Percentiles rank a stretch among this genome's conserved stretches.
phyloP scores from a whole-genome alignment of 2,797 vertebrate species.

The Alcedo quadribrachys region DNA sequence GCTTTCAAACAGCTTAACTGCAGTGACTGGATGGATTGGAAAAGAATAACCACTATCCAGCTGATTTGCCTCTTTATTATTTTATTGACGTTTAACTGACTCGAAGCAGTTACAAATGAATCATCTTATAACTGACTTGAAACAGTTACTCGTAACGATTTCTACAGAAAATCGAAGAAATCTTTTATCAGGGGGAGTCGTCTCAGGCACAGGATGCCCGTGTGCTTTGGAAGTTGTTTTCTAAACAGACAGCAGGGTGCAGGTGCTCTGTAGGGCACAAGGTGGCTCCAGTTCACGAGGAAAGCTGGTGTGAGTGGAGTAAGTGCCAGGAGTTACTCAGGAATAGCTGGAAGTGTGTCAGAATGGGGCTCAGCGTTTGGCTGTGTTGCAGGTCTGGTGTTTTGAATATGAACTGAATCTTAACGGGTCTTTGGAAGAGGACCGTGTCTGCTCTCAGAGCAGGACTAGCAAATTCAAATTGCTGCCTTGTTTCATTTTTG shows the following conservation, averaged over 20 bases:
- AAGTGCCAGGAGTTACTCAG: not conserved
- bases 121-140: too few relatives aligned
- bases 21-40: too few relatives aligned
- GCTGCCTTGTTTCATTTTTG: not conserved
- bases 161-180: too few relatives aligned
- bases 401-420: not conserved
- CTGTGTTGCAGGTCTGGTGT: not conserved
- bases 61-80: too few relatives aligned
- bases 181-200: too few relatives aligned
- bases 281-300: constrained; percentile 78
- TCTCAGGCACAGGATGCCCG: too few relatives aligned
- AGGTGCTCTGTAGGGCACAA: constrained; percentile 71
- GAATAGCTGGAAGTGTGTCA: not conserved
- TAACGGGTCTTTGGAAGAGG: not conserved
- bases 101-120: too few relatives aligned
- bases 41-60: too few relatives aligned
- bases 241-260: constrained; percentile 9
- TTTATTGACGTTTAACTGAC: too few relatives aligned
- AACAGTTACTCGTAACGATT: too few relatives aligned
- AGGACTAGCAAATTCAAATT: not conserved
- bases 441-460: not conserved
- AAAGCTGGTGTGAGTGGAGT: not conserved
- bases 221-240: too few relatives aligned
- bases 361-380: not conserved
- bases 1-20: too few relatives aligned